A percentile compares a stretch with the other conserved stretches of the same genome.
Evolutionary conservation across 2,113 vertebrate species (phyloP).

Genomic region (Mirounga angustirostris): DNA sequence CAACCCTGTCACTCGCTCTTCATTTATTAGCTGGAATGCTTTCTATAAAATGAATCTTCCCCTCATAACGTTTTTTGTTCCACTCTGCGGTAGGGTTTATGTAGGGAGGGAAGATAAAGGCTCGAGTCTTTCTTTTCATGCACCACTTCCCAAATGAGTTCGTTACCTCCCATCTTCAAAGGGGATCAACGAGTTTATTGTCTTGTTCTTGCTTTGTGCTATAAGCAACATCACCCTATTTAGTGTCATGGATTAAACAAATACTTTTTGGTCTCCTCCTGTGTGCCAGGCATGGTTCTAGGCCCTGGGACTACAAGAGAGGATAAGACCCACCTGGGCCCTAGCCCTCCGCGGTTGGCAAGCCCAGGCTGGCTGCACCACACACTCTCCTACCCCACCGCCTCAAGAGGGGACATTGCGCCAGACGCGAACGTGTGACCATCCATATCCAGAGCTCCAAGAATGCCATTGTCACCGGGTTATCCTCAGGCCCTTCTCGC

Average conservation of each 20-base stretch:
- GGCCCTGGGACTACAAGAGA: neutral
- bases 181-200: neutral
- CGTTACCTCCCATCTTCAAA: neutral
- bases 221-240: constrained; percentile 3
- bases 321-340: neutral
- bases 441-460: neutral
- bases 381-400: no score
- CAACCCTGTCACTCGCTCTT: neutral
- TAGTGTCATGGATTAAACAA: neutral
- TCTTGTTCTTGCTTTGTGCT: neutral
- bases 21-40: neutral
- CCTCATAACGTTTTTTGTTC: neutral
- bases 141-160: neutral
- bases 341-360: neutral
- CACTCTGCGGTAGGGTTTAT: neutral
- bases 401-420: neutral
- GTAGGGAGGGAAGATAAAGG: neutral
- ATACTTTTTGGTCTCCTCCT: neutral
- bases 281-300: neutral
- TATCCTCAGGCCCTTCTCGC: neutral
- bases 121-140: neutral
- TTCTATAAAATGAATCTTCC: constrained; percentile 1
- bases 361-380: neutral
- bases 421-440: neutral
- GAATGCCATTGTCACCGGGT: neutral